Percentiles rank a stretch among this genome's conserved stretches.
phyloP scores from a whole-genome alignment of 2,888 invertebrate species.

The Drosophila lacicola region DNA sequence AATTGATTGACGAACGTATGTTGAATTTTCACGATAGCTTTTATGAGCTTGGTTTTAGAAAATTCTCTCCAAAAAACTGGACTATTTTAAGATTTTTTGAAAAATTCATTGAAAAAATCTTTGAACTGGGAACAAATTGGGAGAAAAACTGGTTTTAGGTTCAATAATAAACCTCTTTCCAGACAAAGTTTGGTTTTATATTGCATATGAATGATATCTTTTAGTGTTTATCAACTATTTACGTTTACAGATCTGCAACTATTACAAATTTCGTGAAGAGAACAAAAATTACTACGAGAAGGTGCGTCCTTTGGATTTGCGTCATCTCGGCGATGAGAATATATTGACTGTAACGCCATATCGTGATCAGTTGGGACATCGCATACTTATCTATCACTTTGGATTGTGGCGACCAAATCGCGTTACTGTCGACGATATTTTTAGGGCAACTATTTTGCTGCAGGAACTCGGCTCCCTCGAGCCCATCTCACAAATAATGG shows the following conservation, averaged over 20 bases:
- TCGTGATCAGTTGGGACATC: constrained; percentile 90
- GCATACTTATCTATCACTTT: constrained; percentile 89
- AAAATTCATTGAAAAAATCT: no score
- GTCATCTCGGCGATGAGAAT: constrained; percentile 88
- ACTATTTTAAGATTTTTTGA: no score
- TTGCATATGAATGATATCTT: neutral
- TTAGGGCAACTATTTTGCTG: constrained; percentile 89
- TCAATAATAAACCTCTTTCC: no score
- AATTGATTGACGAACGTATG: neutral
- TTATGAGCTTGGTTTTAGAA: no score
- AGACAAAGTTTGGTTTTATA: no score
- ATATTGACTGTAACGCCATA: constrained; percentile 91
- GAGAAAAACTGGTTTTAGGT: no score
- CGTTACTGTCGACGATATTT: constrained; percentile 89
- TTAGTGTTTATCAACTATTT: neutral
- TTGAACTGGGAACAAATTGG: no score
- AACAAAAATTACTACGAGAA: constrained; percentile 89
- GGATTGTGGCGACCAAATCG: constrained; percentile 91
- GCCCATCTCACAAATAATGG: constrained; percentile 90
- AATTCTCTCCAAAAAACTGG: no score
- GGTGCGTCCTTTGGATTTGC: constrained; percentile 88
- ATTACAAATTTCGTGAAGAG: constrained; percentile 90
- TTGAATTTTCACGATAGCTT: neutral
- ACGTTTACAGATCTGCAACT: constrained; percentile 87
- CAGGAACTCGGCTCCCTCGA: constrained; percentile 91